Evolutionary conservation across 2,888 invertebrate genomes (phyloP).

Genomic region (Patella depressa): DNA sequence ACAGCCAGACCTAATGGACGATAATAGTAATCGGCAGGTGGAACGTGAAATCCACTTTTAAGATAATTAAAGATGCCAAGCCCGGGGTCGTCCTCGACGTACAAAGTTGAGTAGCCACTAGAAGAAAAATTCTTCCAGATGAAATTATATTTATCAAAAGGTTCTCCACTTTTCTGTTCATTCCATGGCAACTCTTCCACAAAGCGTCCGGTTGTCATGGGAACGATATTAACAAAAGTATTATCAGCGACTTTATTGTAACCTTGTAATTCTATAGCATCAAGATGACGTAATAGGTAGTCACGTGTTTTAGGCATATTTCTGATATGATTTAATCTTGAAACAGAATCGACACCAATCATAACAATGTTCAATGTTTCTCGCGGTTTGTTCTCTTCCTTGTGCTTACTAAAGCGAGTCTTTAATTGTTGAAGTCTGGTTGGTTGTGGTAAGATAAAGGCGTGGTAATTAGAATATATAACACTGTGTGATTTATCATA

Average conservation of each 20-base stretch:
- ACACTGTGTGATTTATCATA: constrained; percentile 47
- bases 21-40: constrained; percentile 88
- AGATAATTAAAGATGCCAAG: constrained; percentile 87
- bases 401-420: too few relatives aligned
- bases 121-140: constrained; percentile 86
- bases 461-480: constrained; percentile 41
- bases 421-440: too few relatives aligned
- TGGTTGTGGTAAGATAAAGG: too few relatives aligned
- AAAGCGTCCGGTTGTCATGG: constrained; percentile 80
- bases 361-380: background rate
- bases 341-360: constrained; percentile 85
- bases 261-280: constrained; percentile 84
- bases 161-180: constrained; percentile 65
- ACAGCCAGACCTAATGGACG: constrained; percentile 80
- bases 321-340: constrained; percentile 86
- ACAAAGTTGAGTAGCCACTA: constrained; percentile 82
- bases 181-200: constrained; percentile 62
- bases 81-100: constrained; percentile 85
- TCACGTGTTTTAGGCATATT: constrained; percentile 81
- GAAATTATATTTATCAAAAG: constrained; percentile 83
- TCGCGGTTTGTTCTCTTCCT: constrained; percentile 29
- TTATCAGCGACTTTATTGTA: constrained; percentile 95
- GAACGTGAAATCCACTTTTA: constrained; percentile 81
- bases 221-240: constrained; percentile 90
- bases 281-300: constrained; percentile 77